These are phyloP conservation scores for Rhinoptilus africanus DNA, from an alignment of 2,113 vertebrate genomes.

Conservation along the genomic window DNA sequence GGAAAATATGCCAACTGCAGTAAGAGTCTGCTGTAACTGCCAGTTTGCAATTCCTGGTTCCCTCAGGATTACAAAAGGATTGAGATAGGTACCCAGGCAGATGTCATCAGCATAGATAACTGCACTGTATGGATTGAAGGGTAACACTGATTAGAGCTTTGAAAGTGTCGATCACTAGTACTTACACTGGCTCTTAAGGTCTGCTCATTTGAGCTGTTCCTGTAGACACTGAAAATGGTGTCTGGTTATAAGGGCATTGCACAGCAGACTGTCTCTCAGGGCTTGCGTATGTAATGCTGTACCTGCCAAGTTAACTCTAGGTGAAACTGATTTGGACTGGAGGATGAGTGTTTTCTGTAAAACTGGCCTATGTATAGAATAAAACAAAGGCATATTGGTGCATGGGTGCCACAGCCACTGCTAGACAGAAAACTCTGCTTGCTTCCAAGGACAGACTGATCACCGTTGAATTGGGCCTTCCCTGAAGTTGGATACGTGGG, in stretches of 20 bases:
- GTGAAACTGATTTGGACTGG: not conserved
- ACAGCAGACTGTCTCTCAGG: not conserved
- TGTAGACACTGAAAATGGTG: not conserved
- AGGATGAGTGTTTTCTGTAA: not conserved
- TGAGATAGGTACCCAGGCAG: not conserved
- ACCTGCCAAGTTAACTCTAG: not conserved
- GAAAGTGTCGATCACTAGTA: not conserved
- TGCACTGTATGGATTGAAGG: not conserved
- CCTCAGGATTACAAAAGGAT: not conserved
- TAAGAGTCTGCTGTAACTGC: not conserved
- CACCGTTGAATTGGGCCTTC: not conserved
- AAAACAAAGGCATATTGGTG: not conserved
- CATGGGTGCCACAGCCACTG: not conserved
- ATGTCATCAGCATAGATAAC: not conserved
- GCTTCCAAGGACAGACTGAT: not conserved
- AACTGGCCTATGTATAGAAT: not conserved
- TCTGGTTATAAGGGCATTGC: not conserved
- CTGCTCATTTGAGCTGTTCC: not conserved
- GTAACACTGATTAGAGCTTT: not conserved
- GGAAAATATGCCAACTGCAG: conserved; percentile 22
- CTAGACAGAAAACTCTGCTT: not conserved
- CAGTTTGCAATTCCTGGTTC: not conserved
- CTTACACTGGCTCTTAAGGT: not conserved
- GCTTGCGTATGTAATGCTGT: not conserved
- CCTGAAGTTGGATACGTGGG: not conserved